Percentiles rank a stretch among this genome's conserved stretches.
phyloP scores from a whole-genome alignment of 2,888 invertebrate genomes.

The Diarsia rubi region DNA sequence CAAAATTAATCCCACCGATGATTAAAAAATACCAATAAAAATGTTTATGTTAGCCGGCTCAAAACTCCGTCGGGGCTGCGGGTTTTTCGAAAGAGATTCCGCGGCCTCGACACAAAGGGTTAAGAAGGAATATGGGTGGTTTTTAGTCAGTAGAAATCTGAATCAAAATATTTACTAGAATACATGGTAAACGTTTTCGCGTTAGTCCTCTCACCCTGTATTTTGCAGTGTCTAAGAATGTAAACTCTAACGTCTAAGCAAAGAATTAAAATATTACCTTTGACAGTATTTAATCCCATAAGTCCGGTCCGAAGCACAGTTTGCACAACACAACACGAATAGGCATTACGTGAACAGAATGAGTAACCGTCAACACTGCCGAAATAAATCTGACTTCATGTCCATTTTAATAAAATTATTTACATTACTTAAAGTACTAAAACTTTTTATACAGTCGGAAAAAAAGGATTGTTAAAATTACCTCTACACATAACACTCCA shows the following conservation, averaged over 20 bases:
- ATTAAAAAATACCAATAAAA: too few relatives aligned
- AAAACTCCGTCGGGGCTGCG: too few relatives aligned
- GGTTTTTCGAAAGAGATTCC: too few relatives aligned
- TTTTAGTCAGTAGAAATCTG: too few relatives aligned
- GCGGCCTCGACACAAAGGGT: too few relatives aligned
- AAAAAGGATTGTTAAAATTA: background rate
- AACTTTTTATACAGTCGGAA: background rate
- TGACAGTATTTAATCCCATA: constrained; percentile 39
- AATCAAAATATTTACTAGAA: too few relatives aligned
- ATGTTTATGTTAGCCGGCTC: too few relatives aligned
- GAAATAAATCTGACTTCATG: constrained; percentile 38
- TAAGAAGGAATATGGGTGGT: too few relatives aligned
- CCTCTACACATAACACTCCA: background rate
- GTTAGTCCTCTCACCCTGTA: too few relatives aligned
- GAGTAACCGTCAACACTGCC: constrained; percentile 9
- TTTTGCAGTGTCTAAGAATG: background rate
- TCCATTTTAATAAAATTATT: constrained; percentile 27
- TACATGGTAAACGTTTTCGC: too few relatives aligned
- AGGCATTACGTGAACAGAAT: constrained; percentile 37
- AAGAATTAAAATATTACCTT: constrained; percentile 46
- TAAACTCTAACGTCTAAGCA: constrained; percentile 23
- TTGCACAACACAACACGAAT: constrained; percentile 52
- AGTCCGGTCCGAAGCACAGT: constrained; percentile 50
- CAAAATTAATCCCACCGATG: too few relatives aligned
- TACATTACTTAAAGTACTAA: constrained; percentile 19